phyloP scores from a whole-genome alignment of 2,888 invertebrate species.

The Cataglyphis livida region DNA sequence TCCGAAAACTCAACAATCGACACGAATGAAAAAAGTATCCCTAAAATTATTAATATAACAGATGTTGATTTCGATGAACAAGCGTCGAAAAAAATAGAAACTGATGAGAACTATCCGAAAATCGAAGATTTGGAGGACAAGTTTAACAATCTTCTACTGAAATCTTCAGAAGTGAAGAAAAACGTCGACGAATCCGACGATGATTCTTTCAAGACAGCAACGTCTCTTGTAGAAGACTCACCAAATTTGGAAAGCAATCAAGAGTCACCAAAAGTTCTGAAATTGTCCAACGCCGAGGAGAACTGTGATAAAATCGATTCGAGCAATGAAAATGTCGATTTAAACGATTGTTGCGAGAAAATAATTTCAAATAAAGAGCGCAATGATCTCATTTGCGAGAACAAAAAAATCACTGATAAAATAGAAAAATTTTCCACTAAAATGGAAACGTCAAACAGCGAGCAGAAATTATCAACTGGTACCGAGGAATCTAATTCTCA shows the following conservation, averaged over 20 bases:
- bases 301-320: conserved; percentile 4
- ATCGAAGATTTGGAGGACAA: conserved; percentile 36
- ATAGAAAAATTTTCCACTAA: background rate
- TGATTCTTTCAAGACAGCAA: conserved; percentile 60
- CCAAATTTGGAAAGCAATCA: background rate
- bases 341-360: background rate
- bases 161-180: conserved; percentile 23
- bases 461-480: background rate
- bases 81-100: background rate
- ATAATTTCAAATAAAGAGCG: background rate
- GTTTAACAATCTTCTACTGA: background rate
- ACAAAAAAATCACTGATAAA: background rate
- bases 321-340: background rate
- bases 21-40: background rate
- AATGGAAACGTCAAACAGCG: background rate
- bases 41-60: background rate
- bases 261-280: background rate
- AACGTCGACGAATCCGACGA: conserved; percentile 55
- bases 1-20: background rate
- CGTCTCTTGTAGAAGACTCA: conserved; percentile 30
- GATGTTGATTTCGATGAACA: background rate
- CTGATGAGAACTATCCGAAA: background rate
- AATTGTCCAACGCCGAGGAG: background rate
- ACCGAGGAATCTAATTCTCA: background rate
- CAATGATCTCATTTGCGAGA: background rate